phyloP scores from a whole-genome alignment of 2,113 vertebrate genomes.

The Passer montanus region DNA sequence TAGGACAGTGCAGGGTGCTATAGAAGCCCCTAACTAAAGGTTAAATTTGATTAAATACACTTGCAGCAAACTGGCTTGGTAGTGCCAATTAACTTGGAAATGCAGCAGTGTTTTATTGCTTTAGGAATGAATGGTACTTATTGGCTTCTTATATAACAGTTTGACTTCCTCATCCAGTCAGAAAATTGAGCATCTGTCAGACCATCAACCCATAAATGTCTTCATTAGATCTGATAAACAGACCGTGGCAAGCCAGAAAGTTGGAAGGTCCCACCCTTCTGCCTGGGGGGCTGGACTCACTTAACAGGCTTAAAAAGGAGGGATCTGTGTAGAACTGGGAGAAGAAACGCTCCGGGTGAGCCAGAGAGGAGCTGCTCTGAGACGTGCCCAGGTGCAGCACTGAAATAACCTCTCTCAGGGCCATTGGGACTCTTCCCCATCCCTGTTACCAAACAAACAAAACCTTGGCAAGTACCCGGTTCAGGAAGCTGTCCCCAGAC shows the following conservation, averaged over 20 bases:
- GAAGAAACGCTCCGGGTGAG: neutral
- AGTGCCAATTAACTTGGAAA: slow-evolving; percentile 32
- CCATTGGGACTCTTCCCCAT: neutral
- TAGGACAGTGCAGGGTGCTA: neutral
- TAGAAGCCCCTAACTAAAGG: slow-evolving; percentile 27
- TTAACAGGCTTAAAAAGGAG: neutral
- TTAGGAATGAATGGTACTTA: slow-evolving; percentile 42
- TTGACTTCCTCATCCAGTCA: slow-evolving; percentile 60
- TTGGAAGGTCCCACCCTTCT: slow-evolving; percentile 54
- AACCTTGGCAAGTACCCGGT: neutral
- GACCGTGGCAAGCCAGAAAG: slow-evolving; percentile 49
- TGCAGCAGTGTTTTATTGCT: neutral
- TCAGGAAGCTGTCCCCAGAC: slow-evolving; percentile 47
- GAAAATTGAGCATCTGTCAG: slow-evolving; percentile 62
- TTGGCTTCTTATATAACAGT: slow-evolving; percentile 54
- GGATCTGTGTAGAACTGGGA: neutral
- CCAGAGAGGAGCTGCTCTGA: neutral
- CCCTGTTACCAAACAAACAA: slow-evolving; percentile 18
- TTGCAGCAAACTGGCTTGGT: neutral
- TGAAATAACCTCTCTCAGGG: neutral
- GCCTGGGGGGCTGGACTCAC: slow-evolving; percentile 53
- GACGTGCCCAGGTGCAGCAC: neutral
- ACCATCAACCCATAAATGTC: slow-evolving; percentile 51
- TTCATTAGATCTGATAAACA: slow-evolving; percentile 68
- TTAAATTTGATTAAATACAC: slow-evolving; percentile 29